Base-by-base conservation (phyloP, 2,888 invertebrate genomes). In the Linnaemya tessellans region DNA sequence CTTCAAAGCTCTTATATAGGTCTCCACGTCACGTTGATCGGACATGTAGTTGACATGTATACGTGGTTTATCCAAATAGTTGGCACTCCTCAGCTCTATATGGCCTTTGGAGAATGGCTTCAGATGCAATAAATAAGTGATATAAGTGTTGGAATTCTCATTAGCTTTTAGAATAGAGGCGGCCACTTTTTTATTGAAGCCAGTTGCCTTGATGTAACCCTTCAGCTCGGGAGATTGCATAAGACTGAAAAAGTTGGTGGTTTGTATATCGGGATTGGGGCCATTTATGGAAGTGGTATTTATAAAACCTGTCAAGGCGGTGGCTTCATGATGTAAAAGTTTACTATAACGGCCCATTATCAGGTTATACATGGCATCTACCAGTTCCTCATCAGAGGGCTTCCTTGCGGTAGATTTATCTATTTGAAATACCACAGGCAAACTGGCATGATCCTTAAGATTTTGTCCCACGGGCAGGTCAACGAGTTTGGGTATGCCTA, bases 391-490 rank as follows among this genome's bases (percentile, higher is more conserved):
- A 91, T 94, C 78, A 91, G 91, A 89, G 25, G 91, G 90, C 3
- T 90, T 90, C 20, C 90, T 88, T 3, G 92, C 92, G 1, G 88
- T 91, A 0, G 92, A 90, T 74, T 92, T 91, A 35, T 94, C 94
- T 87, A 94, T 93, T 87, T 90, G 90, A 62, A 92, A 92, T 38
- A 92, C 88, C 0, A 92, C 88, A 0, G 92, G 92, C 64, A 96
- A 93, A 3, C 95, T 96, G 70, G 96, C 95, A 89, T 97, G 97
- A 89, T 97, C 97, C 92, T 97, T 97, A 0, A 97, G 93, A 89
- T 97, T 96, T 87, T 95, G 93, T 0, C 96, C 97, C 0, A 97
- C 97, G 9, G 91, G 89, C 30, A 92, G 85, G 80, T 92, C 90
- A n/a, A 89, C 68, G 0, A 90, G 67, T 0, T 92, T 82, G 0